phyloP scores from a whole-genome alignment of 2,113 vertebrate species.

The Tympanuchus pallidicinctus region DNA sequence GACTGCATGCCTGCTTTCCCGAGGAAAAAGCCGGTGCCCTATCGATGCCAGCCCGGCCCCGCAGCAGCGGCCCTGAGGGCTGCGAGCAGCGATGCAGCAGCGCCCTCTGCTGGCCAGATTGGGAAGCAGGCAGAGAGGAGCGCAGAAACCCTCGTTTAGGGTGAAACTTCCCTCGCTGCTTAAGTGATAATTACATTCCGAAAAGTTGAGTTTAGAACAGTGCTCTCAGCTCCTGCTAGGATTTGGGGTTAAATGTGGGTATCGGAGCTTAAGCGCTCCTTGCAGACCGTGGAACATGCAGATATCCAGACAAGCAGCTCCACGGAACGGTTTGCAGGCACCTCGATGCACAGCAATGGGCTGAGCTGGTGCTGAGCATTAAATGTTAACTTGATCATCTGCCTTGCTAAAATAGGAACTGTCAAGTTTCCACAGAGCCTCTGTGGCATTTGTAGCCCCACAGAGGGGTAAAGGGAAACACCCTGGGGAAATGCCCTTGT shows the following conservation, averaged over 20 bases:
- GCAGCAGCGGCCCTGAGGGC: not conserved
- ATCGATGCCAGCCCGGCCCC: not conserved
- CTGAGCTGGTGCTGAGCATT: not conserved
- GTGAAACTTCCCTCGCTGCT: not conserved
- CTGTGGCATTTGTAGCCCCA: not conserved
- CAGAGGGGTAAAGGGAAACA: not conserved
- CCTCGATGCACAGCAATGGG: rapidly evolving
- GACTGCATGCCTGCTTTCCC: not conserved
- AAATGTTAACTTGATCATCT: not conserved
- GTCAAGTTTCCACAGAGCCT: not conserved
- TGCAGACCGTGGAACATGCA: not conserved
- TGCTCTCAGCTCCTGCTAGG: rapidly evolving
- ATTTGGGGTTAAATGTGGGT: not conserved
- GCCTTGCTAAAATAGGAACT: not conserved
- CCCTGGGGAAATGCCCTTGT: not conserved
- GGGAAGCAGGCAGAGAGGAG: not conserved
- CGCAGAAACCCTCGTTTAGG: not conserved
- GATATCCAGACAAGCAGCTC: not conserved
- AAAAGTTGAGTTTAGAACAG: not conserved
- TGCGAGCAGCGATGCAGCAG: conserved; percentile 4
- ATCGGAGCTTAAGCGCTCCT: not conserved
- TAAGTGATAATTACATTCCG: not conserved
- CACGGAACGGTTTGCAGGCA: rapidly evolving
- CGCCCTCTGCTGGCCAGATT: conserved; percentile 36
- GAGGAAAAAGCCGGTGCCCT: not conserved